phyloP scores from a whole-genome alignment of 1,140 invertebrate genomes.

The Drosophila nannoptera region DNA sequence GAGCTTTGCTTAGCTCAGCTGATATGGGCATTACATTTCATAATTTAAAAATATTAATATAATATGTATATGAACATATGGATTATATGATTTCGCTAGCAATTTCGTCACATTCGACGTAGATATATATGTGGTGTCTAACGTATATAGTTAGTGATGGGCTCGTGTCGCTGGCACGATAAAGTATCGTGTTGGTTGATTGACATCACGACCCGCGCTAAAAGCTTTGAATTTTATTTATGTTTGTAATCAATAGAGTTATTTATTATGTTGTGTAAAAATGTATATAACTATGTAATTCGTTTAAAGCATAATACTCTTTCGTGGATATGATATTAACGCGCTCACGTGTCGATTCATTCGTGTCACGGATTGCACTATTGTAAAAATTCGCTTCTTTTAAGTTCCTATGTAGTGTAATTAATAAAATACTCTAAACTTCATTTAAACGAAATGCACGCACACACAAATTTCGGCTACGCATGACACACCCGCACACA shows the following conservation, averaged over 20 bases:
- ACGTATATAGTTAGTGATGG: conserved; percentile 4
- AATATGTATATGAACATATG: conserved; percentile 4
- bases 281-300: conserved; percentile 1
- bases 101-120: too few relatives aligned
- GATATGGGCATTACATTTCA: conserved; percentile 6
- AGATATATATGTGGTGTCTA: neutral
- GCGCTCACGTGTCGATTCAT: neutral
- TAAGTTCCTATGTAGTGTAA: neutral
- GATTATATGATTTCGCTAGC: conserved; percentile 2
- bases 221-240: too few relatives aligned
- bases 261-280: too few relatives aligned
- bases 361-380: conserved; percentile 1
- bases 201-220: too few relatives aligned
- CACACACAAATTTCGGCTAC: conserved; percentile 14
- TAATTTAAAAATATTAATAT: neutral
- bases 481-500: conserved; percentile 29
- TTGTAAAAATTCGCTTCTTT: neutral
- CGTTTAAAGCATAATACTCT: neutral
- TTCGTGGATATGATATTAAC: too few relatives aligned
- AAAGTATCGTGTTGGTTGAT: too few relatives aligned
- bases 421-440: conserved; percentile 3
- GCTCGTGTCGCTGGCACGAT: neutral
- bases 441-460: conserved; percentile 14
- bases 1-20: neutral
- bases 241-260: too few relatives aligned